Evolutionary conservation across 92 coral and sea anemone species (phyloP), one percentile per base, ranked within the genome.

Genomic region (Epizoanthus scotinus): DNA sequence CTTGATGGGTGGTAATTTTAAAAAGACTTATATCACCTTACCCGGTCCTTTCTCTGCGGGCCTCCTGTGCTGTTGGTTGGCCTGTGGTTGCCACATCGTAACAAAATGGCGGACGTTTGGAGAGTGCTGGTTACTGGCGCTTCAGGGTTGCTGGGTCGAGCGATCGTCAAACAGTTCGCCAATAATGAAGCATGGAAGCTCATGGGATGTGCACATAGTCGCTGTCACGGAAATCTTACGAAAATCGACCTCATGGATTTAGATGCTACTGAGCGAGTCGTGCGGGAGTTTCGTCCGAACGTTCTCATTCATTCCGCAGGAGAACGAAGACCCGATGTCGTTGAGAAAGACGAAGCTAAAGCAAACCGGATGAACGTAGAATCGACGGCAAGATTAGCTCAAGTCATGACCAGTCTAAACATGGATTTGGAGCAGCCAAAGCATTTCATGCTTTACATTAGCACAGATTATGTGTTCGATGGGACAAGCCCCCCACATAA

Each of bases 381-480:
- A 5, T 83, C 91, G 12, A 89, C 97, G 19, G 81, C 87, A 36
- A 82, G 83, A 56, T 71, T 94, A 50, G 96, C 92, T 20, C 61
- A 82, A 65, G 77, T 88, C 13, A 85, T 94, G 27, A 87, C 84
- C 47, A 87, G 68, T 63, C 85, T 94, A 5, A 94, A 94, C 84
- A 58, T 67, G 12, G 91, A 55, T 15, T 65, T 77, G 44, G 87
- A 81, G 21, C 78, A 24, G 21, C 91, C 89, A 18, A 70, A 71
- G 19, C 98, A 94, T 73, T 94, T 91, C 60, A 82, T 94, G 87
- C 73, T 94, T 28, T 94, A 94, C 56, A 82, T 94, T 29, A 94
- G 98, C 69, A 91, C 98, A 0, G 98, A 89, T 73, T 94, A 94
- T 66, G 97, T 94, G 55, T 94, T 94, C 84, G 98, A 94, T 77